Percentiles rank a stretch among this genome's conserved stretches.
Conservation (phyloP, 2,888 invertebrate genomes). For the Cryptophagus acutangulus region DNA sequence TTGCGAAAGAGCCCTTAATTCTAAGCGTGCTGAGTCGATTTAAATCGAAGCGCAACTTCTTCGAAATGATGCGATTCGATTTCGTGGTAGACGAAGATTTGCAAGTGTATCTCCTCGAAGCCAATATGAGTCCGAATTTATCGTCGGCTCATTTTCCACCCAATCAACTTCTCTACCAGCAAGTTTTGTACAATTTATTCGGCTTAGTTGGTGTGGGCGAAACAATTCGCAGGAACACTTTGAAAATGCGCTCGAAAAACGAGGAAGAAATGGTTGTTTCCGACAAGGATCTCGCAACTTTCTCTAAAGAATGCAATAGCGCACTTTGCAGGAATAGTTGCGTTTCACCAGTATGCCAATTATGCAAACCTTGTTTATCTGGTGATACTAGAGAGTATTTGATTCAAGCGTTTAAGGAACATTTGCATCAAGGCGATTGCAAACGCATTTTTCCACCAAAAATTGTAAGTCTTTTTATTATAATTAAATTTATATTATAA, state of each 20-base stretch:
- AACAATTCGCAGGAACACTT: constrained; percentile 46
- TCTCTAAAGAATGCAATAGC: constrained; percentile 61
- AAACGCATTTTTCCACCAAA: constrained; percentile 75
- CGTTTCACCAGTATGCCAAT: constrained; percentile 60
- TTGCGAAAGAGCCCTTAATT: constrained; percentile 69
- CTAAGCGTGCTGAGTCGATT: constrained; percentile 53
- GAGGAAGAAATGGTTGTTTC: constrained; percentile 51
- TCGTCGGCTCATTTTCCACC: constrained; percentile 89
- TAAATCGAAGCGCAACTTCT: constrained; percentile 66
- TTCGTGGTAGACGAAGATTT: constrained; percentile 84
- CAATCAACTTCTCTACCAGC: constrained; percentile 85
- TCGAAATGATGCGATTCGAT: constrained; percentile 93
- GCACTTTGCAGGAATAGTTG: constrained; percentile 59
- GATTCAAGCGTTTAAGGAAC: constrained; percentile 70
- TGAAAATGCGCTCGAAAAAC: constrained; percentile 30
- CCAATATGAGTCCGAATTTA: constrained; percentile 97
- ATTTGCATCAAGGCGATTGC: constrained; percentile 73
- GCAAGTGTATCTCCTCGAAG: constrained; percentile 86
- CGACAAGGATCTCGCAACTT: constrained; percentile 74
- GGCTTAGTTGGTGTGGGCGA: constrained; percentile 71
- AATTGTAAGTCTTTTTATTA: constrained; percentile 47
- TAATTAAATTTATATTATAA: constrained; percentile 6
- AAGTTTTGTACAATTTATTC: constrained; percentile 81
- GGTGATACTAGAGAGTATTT: constrained; percentile 56
- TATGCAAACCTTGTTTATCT: constrained; percentile 75